A percentile compares a stretch with the other conserved stretches of the same genome.
These are phyloP conservation scores for Meliscaeva auricollis DNA, from an alignment of 2,888 invertebrate genomes.

Conservation along the genomic window DNA sequence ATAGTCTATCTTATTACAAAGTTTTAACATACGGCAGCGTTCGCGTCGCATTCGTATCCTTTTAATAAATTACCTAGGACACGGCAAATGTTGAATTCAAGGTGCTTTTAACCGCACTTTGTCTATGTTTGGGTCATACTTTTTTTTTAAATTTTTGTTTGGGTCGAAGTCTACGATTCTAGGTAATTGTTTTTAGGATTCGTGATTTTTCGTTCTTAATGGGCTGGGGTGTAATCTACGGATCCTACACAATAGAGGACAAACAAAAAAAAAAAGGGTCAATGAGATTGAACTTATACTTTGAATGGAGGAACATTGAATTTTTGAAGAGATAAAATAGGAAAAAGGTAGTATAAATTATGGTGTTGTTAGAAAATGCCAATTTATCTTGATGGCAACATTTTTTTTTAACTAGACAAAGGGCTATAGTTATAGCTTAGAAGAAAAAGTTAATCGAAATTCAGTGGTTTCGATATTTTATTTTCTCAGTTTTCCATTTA, in stretches of 20 bases:
- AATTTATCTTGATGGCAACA: slow-evolving; percentile 24
- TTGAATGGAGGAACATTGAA: slow-evolving; percentile 3
- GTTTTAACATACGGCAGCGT: slow-evolving; percentile 65
- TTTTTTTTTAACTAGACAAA: not conserved
- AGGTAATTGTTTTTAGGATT: slow-evolving; percentile 57
- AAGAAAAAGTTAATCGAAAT: no score
- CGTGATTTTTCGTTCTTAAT: slow-evolving; percentile 33
- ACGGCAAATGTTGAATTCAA: slow-evolving; percentile 37
- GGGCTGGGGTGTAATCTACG: slow-evolving; percentile 12
- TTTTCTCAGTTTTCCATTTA: no score
- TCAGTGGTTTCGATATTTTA: no score
- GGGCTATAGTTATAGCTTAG: not conserved
- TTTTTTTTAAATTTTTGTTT: not conserved
- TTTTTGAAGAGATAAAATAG: not conserved
- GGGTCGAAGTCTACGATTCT: slow-evolving; percentile 18
- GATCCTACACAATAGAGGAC: no score
- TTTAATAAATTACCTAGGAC: slow-evolving; percentile 50
- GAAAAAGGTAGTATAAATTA: not conserved
- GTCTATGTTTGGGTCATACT: slow-evolving; percentile 44
- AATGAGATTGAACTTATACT: slow-evolving; percentile 26
- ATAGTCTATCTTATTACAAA: slow-evolving; percentile 69
- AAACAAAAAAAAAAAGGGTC: slow-evolving; percentile 30
- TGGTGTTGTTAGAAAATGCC: not conserved
- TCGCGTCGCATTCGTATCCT: slow-evolving; percentile 58
- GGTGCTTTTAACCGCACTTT: slow-evolving; percentile 58